A percentile compares a stretch with the other conserved stretches of the same genome.
Evolutionary conservation across 2,113 vertebrate genomes (phyloP).

Genomic region (Gymnocephalus cernua): DNA sequence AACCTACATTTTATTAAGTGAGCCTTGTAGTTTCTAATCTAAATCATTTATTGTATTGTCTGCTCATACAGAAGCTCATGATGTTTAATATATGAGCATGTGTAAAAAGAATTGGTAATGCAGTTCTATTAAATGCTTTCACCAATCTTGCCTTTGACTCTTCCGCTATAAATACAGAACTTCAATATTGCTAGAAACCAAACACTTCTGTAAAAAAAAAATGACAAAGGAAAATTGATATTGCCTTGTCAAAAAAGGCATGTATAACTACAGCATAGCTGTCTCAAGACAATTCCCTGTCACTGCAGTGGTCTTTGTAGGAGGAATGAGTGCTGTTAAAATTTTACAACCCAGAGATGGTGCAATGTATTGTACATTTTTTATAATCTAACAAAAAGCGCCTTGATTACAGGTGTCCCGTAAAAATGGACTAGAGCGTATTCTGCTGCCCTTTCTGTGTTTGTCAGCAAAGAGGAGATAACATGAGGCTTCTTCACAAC

Average conservation of each 20-base stretch:
- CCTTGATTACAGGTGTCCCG: slow-evolving; percentile 57
- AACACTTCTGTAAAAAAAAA: background rate
- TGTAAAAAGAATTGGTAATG: slow-evolving; percentile 4
- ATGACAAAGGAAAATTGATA: slow-evolving; percentile 35
- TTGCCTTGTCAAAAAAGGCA: slow-evolving; percentile 37
- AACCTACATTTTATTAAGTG: slow-evolving; percentile 17
- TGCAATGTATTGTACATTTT: slow-evolving; percentile 69
- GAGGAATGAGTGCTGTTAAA: slow-evolving; percentile 57
- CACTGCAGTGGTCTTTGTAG: slow-evolving; percentile 43
- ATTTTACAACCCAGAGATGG: slow-evolving; percentile 59
- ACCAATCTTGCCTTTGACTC: background rate
- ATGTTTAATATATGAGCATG: slow-evolving; percentile 24
- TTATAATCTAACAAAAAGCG: slow-evolving; percentile 67
- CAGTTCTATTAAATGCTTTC: slow-evolving; percentile 9
- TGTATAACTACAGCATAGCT: slow-evolving; percentile 25
- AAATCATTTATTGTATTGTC: slow-evolving; percentile 9
- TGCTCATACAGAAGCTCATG: slow-evolving; percentile 8
- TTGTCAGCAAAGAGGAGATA: slow-evolving; percentile 67
- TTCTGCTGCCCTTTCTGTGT: slow-evolving; percentile 33
- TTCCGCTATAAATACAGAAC: background rate
- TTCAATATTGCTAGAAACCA: background rate
- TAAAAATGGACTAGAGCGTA: slow-evolving; percentile 58
- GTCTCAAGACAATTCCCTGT: slow-evolving; percentile 19
- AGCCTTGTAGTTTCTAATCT: slow-evolving; percentile 21
- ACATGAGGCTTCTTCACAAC: slow-evolving; percentile 63